Percentiles rank a stretch among this genome's conserved stretches.
Evolutionary conservation across 2,113 vertebrate genomes (phyloP).

Genomic region (Percina caprodes): DNA sequence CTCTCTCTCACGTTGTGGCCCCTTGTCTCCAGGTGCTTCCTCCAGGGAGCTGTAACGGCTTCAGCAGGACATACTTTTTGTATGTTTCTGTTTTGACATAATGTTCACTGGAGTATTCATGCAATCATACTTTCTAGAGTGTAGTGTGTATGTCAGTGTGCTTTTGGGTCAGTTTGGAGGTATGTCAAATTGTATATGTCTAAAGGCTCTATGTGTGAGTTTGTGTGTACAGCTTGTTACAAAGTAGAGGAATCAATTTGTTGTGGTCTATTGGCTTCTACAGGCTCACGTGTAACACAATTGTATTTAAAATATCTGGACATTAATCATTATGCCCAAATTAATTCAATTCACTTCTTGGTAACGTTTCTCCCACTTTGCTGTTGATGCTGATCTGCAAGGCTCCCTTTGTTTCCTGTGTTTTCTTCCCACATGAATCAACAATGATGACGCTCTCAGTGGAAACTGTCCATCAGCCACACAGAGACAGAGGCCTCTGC

Average conservation of each 20-base stretch:
- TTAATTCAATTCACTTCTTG: constrained; percentile 10
- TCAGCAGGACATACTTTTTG: constrained; percentile 47
- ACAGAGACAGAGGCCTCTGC: constrained; percentile 32
- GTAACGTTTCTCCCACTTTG: constrained; percentile 7
- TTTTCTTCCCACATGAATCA: constrained; percentile 41
- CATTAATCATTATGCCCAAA: not conserved
- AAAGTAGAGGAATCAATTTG: not conserved
- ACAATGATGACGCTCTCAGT: constrained; percentile 15
- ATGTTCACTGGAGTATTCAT: constrained; percentile 10
- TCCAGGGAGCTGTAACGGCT: constrained; percentile 50
- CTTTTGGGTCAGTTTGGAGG: not conserved
- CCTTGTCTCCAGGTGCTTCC: constrained; percentile 73
- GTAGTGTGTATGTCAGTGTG: not conserved
- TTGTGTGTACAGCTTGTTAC: not conserved
- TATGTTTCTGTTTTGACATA: constrained; percentile 29
- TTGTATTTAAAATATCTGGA: not conserved
- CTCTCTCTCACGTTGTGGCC: constrained; percentile 35
- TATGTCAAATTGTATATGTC: not conserved
- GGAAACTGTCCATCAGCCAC: constrained; percentile 51
- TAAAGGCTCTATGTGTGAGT: not conserved
- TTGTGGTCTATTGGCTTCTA: not conserved
- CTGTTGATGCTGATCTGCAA: constrained; percentile 26
- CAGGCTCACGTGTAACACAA: not conserved
- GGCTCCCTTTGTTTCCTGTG: constrained; percentile 46
- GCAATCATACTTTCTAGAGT: not conserved